Percentiles rank a stretch among this genome's conserved stretches.
phyloP scores from a whole-genome alignment of 1,140 invertebrate genomes.

The Sitodiplosis mosellana region DNA sequence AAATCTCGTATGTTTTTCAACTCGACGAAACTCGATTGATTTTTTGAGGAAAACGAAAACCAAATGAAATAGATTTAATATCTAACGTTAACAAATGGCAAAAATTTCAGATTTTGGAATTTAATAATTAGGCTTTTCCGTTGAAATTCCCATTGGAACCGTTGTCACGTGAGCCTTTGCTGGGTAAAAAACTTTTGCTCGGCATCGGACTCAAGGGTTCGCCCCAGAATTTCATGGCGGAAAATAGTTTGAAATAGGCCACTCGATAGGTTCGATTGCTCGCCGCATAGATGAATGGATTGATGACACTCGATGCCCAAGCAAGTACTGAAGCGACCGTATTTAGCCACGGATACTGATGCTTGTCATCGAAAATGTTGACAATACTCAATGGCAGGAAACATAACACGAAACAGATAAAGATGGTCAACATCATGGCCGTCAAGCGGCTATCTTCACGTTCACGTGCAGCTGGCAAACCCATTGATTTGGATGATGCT shows the following conservation, averaged over 20 bases:
- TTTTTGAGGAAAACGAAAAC: too few species aligned
- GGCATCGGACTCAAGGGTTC: conserved; percentile 21
- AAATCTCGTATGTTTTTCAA: too few species aligned
- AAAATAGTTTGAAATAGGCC: conserved; percentile 21
- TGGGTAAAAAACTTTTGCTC: conserved; percentile 23
- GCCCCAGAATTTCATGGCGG: conserved; percentile 21
- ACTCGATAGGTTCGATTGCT: conserved; percentile 59
- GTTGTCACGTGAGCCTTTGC: conserved; percentile 9
- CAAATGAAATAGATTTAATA: too few species aligned
- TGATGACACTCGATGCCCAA: conserved; percentile 72
- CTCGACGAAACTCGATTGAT: too few species aligned
- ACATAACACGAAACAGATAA: conserved; percentile 63
- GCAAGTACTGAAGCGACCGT: conserved; percentile 63
- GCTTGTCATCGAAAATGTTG: conserved; percentile 62
- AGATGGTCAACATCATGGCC: conserved; percentile 68
- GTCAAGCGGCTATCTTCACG: conserved; percentile 59
- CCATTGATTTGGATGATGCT: conserved; percentile 10
- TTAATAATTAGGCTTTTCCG: too few species aligned
- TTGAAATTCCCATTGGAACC: too few species aligned
- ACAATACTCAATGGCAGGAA: conserved; percentile 72
- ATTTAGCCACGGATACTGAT: conserved; percentile 50
- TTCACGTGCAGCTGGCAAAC: conserved; percentile 11
- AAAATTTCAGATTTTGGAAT: too few species aligned
- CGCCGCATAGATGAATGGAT: conserved; percentile 72
- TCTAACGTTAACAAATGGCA: too few species aligned